Evolutionary conservation across 1,140 invertebrate species (phyloP).

Genomic region (Popillia japonica): DNA sequence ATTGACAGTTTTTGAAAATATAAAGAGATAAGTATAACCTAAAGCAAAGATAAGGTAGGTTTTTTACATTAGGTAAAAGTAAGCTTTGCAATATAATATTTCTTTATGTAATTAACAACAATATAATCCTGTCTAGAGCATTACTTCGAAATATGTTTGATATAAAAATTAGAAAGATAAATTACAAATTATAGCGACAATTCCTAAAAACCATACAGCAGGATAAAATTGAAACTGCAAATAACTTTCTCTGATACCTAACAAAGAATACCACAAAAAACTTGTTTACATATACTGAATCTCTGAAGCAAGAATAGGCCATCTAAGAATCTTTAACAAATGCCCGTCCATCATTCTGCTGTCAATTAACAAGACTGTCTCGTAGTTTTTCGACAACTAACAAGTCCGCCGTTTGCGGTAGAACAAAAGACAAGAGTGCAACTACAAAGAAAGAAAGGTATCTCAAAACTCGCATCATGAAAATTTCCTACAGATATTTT

Average conservation of each 20-base stretch:
- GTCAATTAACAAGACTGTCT: not conserved
- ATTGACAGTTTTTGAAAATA: not conserved
- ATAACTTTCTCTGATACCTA: too few species aligned
- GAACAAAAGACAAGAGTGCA: not conserved
- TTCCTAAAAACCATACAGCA: too few species aligned
- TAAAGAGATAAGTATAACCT: too few species aligned
- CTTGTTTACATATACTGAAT: not conserved
- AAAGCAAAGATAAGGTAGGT: too few species aligned
- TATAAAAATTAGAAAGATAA: too few species aligned
- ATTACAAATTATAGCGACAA: too few species aligned
- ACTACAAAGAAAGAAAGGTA: not conserved
- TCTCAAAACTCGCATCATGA: not conserved
- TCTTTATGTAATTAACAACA: not conserved
- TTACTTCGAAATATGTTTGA: too few species aligned
- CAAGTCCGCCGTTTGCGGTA: not conserved
- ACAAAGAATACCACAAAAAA: not conserved
- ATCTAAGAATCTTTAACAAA: not conserved
- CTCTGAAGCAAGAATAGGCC: not conserved
- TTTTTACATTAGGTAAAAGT: not conserved
- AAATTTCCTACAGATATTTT: not conserved
- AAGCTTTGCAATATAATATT: not conserved
- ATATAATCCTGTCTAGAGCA: not conserved
- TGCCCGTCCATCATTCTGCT: slow-evolving; percentile 1
- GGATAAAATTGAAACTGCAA: too few species aligned
- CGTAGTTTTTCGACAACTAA: not conserved